Conservation (phyloP, 2,113 vertebrate genomes). For the Galbula dea region DNA sequence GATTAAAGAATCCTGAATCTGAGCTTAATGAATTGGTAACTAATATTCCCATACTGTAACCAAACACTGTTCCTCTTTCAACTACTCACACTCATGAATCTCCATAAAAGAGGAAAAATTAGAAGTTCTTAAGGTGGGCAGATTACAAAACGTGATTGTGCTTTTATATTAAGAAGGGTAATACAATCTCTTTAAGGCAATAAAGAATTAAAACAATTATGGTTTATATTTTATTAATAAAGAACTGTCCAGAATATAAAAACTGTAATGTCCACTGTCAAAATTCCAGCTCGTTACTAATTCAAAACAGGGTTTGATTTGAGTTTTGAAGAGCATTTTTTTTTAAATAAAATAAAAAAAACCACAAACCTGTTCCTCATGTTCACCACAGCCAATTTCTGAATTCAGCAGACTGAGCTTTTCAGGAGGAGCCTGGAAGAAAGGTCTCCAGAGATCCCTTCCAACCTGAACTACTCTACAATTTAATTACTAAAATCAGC, state of each 20-base stretch:
- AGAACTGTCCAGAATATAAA: background rate
- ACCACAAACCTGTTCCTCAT: background rate
- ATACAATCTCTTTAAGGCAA: background rate
- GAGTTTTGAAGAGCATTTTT: background rate
- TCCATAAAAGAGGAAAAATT: background rate
- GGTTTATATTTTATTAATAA: background rate
- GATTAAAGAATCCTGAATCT: background rate
- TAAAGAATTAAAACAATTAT: background rate
- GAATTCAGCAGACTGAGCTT: background rate
- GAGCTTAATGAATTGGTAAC: background rate
- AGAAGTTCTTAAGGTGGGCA: background rate
- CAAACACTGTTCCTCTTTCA: background rate
- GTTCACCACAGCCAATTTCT: background rate
- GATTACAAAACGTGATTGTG: background rate
- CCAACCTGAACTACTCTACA: background rate
- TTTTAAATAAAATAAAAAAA: background rate
- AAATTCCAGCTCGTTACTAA: background rate
- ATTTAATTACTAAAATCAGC: background rate
- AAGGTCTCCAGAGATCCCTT: background rate
- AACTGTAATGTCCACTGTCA: background rate
- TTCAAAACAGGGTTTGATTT: background rate
- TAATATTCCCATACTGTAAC: background rate
- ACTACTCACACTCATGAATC: background rate
- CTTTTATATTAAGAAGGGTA: background rate
- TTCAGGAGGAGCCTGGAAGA: background rate